These are phyloP conservation scores for Achatina immaculata DNA, from an alignment of 1,140 invertebrate genomes.

Conservation along the genomic window DNA sequence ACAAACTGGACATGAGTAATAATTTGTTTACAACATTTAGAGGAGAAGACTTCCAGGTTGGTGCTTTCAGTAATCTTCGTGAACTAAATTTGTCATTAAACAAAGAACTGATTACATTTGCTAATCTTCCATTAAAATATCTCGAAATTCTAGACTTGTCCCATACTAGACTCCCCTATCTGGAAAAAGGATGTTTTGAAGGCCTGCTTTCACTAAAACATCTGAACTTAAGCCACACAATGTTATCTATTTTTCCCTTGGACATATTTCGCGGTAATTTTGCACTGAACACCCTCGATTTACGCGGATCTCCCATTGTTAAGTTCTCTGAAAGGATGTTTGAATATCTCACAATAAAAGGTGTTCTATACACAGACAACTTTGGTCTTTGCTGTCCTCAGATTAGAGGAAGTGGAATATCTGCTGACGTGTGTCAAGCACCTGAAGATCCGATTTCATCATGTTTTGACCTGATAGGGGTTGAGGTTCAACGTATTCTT, in stretches of 20 bases:
- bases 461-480: constrained; percentile 25
- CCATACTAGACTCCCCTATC: background rate
- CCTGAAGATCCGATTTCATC: constrained; percentile 46
- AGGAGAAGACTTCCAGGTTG: background rate
- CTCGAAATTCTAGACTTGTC: constrained; percentile 6
- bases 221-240: constrained; percentile 13
- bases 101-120: background rate
- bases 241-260: background rate
- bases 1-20: too few relatives aligned
- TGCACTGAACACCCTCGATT: constrained; percentile 18
- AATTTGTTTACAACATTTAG: too few relatives aligned
- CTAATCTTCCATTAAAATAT: background rate
- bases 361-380: constrained; percentile 34
- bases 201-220: background rate
- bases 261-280: background rate
- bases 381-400: constrained; percentile 46
- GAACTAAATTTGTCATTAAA: constrained; percentile 11
- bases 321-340: constrained; percentile 30
- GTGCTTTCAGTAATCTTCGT: background rate
- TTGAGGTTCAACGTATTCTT: too few relatives aligned
- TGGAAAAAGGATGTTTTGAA: too few relatives aligned
- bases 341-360: background rate
- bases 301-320: constrained; percentile 26
- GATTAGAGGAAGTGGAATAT: constrained; percentile 3
- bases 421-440: constrained; percentile 36